A percentile compares a stretch with the other conserved stretches of the same genome.
These are phyloP conservation scores for Nothocercus nigrocapillus DNA, from an alignment of 2,113 vertebrate species.

Conservation along the genomic window DNA sequence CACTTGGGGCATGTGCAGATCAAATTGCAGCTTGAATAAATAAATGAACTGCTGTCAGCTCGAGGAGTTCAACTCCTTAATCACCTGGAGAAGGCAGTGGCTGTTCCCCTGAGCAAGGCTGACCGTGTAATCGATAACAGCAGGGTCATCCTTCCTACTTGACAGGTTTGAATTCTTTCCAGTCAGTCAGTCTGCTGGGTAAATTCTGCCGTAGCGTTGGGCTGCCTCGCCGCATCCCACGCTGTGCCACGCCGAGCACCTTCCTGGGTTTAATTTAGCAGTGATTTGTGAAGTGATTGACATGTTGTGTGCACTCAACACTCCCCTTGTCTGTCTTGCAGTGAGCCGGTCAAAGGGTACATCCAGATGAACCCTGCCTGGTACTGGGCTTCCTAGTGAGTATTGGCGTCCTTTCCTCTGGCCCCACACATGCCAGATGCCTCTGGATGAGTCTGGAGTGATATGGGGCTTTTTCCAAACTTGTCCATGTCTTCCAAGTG, in stretches of 20 bases:
- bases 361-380: conserved; percentile 89
- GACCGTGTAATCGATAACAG: accelerated
- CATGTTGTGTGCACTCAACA: not conserved
- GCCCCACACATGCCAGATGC: accelerated
- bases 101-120: not conserved
- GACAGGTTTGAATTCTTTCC: not conserved
- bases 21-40: conserved; percentile 17
- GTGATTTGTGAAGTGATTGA: not conserved
- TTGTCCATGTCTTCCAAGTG: not conserved
- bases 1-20: not conserved
- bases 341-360: conserved; percentile 88
- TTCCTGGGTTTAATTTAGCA: not conserved
- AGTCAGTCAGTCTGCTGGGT: accelerated
- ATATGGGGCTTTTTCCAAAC: not conserved
- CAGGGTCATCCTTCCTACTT: accelerated
- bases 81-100: not conserved
- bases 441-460: not conserved
- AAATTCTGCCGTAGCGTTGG: not conserved
- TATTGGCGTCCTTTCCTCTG: not conserved
- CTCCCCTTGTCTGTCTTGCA: conserved; percentile 53
- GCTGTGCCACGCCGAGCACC: accelerated
- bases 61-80: not conserved
- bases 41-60: conserved; percentile 14
- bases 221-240: accelerated
- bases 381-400: conserved; percentile 98